A percentile compares a stretch with the other conserved stretches of the same genome.
Evolutionary conservation across 2,113 vertebrate genomes (phyloP).

Genomic region (Oncorhynchus nerka): DNA sequence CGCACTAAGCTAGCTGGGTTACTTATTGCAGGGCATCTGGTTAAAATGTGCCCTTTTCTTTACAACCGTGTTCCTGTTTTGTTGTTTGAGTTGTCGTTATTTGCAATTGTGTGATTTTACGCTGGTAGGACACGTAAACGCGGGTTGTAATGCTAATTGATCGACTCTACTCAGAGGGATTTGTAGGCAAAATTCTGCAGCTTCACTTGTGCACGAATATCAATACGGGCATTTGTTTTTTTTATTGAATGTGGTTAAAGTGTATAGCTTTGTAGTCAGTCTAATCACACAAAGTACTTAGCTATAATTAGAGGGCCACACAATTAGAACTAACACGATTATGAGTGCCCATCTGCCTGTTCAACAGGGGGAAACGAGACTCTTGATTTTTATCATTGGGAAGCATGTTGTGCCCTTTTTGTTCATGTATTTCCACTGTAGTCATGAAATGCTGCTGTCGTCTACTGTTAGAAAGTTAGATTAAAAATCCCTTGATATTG

Average conservation of each 20-base stretch:
- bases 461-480: too few species aligned
- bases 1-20: slow-evolving; percentile 28
- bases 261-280: slow-evolving; percentile 3
- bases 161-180: slow-evolving; percentile 56
- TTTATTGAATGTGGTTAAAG: slow-evolving; percentile 22
- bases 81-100: slow-evolving; percentile 67
- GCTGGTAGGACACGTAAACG: slow-evolving; percentile 60
- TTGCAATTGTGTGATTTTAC: slow-evolving; percentile 65
- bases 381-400: neutral
- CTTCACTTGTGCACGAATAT: slow-evolving; percentile 18
- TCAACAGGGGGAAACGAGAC: slow-evolving; percentile 2
- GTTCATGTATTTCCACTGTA: too few species aligned
- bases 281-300: slow-evolving; percentile 25
- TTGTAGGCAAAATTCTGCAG: slow-evolving; percentile 25
- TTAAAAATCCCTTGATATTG: too few species aligned
- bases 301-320: slow-evolving; percentile 31
- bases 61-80: slow-evolving; percentile 66
- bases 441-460: too few species aligned
- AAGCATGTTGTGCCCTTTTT: too few species aligned
- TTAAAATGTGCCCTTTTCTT: slow-evolving; percentile 74
- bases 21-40: slow-evolving; percentile 74
- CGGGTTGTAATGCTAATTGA: slow-evolving; percentile 71
- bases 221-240: slow-evolving; percentile 34
- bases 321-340: slow-evolving; percentile 32
- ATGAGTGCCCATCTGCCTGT: slow-evolving; percentile 27